Conservation (phyloP, 2,888 invertebrate species). For the Leistus spinibarbis region DNA sequence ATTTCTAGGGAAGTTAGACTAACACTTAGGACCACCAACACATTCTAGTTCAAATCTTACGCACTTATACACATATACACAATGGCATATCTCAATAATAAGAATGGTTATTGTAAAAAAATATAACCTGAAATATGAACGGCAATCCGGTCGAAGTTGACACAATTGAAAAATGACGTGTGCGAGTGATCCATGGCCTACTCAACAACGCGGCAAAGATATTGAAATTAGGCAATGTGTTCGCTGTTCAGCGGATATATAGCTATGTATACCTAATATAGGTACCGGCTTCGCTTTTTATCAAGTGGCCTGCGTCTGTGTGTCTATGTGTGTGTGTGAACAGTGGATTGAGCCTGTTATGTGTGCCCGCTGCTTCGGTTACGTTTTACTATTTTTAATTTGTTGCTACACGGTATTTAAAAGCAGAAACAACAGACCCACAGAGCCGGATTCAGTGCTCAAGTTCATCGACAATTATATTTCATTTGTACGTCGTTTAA, state of each 20-base stretch:
- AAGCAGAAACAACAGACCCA: constrained; percentile 17
- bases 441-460: constrained; percentile 14
- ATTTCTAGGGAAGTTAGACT: too few species aligned
- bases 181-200: background rate
- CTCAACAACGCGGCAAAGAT: constrained; percentile 4
- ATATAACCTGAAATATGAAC: background rate
- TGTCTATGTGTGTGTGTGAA: background rate
- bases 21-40: too few species aligned
- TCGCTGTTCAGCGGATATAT: background rate
- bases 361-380: constrained; percentile 18
- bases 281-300: background rate
- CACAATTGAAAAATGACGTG: constrained; percentile 34
- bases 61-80: too few species aligned
- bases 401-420: constrained; percentile 36
- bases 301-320: background rate
- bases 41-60: too few species aligned
- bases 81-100: background rate
- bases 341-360: background rate
- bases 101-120: background rate
- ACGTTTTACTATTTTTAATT: constrained; percentile 39
- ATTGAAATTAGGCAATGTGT: constrained; percentile 5
- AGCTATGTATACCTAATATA: background rate
- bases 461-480: background rate
- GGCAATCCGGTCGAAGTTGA: background rate
- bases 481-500: background rate